Conservation (phyloP, 2,797 vertebrate genomes). For the Sebastes kiyomatsui region DNA sequence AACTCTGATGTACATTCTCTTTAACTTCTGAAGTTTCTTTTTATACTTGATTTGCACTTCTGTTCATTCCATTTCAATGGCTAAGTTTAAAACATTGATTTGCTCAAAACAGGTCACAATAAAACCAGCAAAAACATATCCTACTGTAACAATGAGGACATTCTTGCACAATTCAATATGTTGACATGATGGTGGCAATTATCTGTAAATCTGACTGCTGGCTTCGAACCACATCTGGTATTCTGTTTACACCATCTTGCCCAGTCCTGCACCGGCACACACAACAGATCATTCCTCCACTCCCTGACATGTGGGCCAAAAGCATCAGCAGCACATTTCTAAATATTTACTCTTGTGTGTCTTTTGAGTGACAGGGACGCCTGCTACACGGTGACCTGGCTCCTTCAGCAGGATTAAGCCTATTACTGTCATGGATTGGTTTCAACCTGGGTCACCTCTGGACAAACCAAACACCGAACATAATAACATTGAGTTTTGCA, state of each 20-base stretch:
- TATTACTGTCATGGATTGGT: slow-evolving; percentile 68
- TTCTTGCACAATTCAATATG: slow-evolving; percentile 7
- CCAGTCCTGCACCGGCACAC: slow-evolving; percentile 29
- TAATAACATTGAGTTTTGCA: slow-evolving; percentile 4
- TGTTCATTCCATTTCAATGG: slow-evolving; percentile 53
- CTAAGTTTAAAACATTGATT: slow-evolving; percentile 36
- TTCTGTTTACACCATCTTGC: slow-evolving; percentile 26
- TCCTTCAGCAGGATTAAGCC: slow-evolving; percentile 59
- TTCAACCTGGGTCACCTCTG: slow-evolving; percentile 55
- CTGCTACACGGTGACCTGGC: slow-evolving; percentile 71
- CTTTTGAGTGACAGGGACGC: slow-evolving; percentile 76
- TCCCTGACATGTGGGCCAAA: slow-evolving; percentile 45
- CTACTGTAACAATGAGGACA: slow-evolving; percentile 4
- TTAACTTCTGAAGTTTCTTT: slow-evolving; percentile 58
- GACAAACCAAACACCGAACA: slow-evolving; percentile 16
- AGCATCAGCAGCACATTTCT: slow-evolving; percentile 77
- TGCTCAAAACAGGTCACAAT: slow-evolving; percentile 30
- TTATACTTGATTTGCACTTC: slow-evolving; percentile 74
- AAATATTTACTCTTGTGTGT: slow-evolving; percentile 66
- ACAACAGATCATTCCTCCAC: slow-evolving; percentile 46
- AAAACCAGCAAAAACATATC: not conserved
- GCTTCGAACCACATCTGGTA: slow-evolving; percentile 16
- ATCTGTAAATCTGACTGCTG: slow-evolving; percentile 15
- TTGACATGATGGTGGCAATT: slow-evolving; percentile 19
- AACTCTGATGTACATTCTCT: slow-evolving; percentile 53